A percentile compares a stretch with the other conserved stretches of the same genome.
Conservation (phyloP, 2,113 vertebrate species). For the Dromiciops gliroides region DNA sequence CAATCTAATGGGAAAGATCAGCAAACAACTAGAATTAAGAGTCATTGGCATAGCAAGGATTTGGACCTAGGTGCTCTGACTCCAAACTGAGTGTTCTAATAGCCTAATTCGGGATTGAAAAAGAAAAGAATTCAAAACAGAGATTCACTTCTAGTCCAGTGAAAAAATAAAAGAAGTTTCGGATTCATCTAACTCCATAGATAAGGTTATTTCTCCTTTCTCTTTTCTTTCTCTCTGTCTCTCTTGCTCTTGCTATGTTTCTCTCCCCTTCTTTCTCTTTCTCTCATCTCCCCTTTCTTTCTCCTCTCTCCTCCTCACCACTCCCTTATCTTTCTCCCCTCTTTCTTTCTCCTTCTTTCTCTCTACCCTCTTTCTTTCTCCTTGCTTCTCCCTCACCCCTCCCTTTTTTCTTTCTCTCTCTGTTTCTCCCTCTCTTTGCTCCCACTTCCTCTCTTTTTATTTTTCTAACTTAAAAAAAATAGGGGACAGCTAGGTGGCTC, state of each 20-base stretch:
- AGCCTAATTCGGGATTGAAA: background rate
- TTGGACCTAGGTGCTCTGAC: background rate
- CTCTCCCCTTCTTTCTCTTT: background rate
- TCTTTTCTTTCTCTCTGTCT: background rate
- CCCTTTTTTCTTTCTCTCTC: background rate
- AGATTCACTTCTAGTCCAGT: background rate
- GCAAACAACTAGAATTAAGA: background rate
- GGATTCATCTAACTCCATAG: background rate
- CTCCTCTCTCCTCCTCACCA: background rate
- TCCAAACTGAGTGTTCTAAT: background rate
- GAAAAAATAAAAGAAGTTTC: background rate
- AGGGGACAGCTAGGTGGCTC: too few relatives aligned
- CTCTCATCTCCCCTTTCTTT: background rate
- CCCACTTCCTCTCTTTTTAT: conserved; percentile 18
- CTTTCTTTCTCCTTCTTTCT: too few relatives aligned
- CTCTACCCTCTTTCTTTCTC: too few relatives aligned
- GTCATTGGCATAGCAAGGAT: background rate
- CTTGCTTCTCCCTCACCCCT: too few relatives aligned
- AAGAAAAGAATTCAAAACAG: background rate
- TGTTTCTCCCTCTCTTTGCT: background rate
- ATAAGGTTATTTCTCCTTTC: background rate
- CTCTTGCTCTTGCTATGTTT: too few relatives aligned
- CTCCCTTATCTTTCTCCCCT: too few relatives aligned
- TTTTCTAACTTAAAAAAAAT: conserved; percentile 33
- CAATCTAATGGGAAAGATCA: background rate